Evolutionary conservation across 1,140 invertebrate species (phyloP).

Genomic region (Brachionus paranguensis): DNA sequence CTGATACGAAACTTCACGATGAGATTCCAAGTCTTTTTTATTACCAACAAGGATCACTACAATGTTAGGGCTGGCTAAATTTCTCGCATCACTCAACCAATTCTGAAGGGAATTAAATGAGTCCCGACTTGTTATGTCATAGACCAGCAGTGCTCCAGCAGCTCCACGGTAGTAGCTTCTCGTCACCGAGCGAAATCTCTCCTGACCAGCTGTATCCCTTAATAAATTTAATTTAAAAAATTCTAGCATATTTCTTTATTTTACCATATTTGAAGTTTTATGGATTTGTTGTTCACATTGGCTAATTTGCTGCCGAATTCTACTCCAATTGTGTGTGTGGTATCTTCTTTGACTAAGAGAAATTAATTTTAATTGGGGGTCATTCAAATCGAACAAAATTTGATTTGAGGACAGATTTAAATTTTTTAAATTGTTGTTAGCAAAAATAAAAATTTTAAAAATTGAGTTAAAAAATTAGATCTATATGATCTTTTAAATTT

Average conservation of each 20-base stretch:
- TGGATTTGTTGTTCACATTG: slow-evolving; percentile 74
- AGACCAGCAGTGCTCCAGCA: slow-evolving; percentile 47
- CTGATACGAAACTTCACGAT: slow-evolving; percentile 22
- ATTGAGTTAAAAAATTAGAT: no score
- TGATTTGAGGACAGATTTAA: no score
- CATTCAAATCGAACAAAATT: no score
- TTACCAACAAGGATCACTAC: slow-evolving; percentile 74
- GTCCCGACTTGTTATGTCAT: slow-evolving; percentile 43
- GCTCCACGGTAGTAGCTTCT: slow-evolving; percentile 63
- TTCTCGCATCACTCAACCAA: slow-evolving; percentile 55
- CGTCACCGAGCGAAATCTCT: slow-evolving; percentile 63
- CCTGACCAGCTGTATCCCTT: slow-evolving; percentile 64
- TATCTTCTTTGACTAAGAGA: slow-evolving; percentile 65
- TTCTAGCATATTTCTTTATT: background rate
- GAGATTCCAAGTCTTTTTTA: slow-evolving; percentile 70
- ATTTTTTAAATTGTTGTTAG: no score
- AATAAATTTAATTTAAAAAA: background rate
- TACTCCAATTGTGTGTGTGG: slow-evolving; percentile 56
- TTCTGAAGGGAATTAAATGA: slow-evolving; percentile 55
- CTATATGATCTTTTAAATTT: no score
- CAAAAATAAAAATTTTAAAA: background rate
- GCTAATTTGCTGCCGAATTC: slow-evolving; percentile 68
- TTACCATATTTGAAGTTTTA: slow-evolving; percentile 72
- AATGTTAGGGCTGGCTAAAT: slow-evolving; percentile 57
- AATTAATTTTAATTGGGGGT: background rate